phyloP scores from a whole-genome alignment of 2,888 invertebrate species.

The Clistopyga incitator region DNA sequence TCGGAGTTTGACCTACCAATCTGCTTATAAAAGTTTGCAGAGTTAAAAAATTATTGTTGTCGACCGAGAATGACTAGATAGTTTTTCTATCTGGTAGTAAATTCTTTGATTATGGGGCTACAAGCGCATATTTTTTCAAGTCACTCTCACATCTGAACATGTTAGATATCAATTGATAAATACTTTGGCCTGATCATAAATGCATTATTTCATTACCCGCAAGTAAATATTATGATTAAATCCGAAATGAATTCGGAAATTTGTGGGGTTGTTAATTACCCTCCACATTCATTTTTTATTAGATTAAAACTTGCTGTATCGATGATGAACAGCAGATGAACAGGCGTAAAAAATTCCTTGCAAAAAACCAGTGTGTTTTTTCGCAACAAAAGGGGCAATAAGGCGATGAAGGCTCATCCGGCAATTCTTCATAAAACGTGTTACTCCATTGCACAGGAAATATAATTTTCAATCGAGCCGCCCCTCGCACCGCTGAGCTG shows the following conservation, averaged over 20 bases:
- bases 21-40: too few species aligned
- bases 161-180: too few species aligned
- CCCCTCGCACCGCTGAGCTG: conserved; percentile 43
- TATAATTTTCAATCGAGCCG: conserved; percentile 57
- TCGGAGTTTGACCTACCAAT: too few species aligned
- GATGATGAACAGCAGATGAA: conserved; percentile 9
- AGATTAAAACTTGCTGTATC: background rate
- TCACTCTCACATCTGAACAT: too few species aligned
- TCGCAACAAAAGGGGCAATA: conserved; percentile 37
- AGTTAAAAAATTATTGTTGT: too few species aligned
- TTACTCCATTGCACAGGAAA: conserved; percentile 59
- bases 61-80: too few species aligned
- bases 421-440: conserved; percentile 47
- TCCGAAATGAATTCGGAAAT: background rate
- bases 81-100: too few species aligned
- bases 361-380: conserved; percentile 24
- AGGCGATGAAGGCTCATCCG: conserved; percentile 21
- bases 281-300: background rate
- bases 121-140: too few species aligned
- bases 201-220: too few species aligned
- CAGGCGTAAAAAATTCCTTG: conserved; percentile 14
- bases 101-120: too few species aligned
- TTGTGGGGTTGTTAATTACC: background rate
- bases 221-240: too few species aligned
- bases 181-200: too few species aligned